A percentile compares a stretch with the other conserved stretches of the same genome.
Conservation (phyloP, 35 echinoderm and acorn worm species). For the Apostichopus japonicus region DNA sequence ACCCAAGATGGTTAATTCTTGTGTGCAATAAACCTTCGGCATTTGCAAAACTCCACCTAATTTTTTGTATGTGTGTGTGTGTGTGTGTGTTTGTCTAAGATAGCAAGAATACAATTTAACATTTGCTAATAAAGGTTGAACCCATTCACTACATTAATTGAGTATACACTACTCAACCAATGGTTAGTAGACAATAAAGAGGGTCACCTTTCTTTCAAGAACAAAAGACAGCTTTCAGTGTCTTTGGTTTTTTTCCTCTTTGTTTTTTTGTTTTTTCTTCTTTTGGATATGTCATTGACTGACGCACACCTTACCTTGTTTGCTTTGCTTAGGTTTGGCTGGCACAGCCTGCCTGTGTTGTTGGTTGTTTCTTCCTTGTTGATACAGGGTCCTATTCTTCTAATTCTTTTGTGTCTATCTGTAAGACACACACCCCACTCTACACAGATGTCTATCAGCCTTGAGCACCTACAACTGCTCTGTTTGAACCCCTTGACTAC, state of each 20-base stretch:
- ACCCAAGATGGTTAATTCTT: slow-evolving; percentile 2
- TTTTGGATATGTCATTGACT: background rate
- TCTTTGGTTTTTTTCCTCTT: too few relatives aligned
- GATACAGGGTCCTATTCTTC: background rate
- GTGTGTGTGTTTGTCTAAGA: background rate
- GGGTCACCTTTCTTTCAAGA: slow-evolving; percentile 23
- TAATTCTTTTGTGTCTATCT: slow-evolving; percentile 14
- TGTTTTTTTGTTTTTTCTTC: background rate
- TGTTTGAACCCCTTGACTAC: background rate
- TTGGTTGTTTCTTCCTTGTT: slow-evolving; percentile 22
- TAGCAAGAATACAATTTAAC: slow-evolving; percentile 10
- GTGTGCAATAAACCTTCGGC: slow-evolving; percentile 14
- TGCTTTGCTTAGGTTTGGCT: slow-evolving; percentile 12
- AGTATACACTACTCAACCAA: slow-evolving; percentile 25
- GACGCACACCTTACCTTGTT: slow-evolving; percentile 22
- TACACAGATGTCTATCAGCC: slow-evolving; percentile 27
- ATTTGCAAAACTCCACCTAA: slow-evolving; percentile 13
- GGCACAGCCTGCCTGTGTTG: background rate
- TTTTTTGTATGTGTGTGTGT: background rate
- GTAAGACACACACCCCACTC: background rate
- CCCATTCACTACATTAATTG: slow-evolving; percentile 39
- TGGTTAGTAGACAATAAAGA: background rate
- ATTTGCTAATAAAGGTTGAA: background rate
- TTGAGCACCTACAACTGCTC: background rate
- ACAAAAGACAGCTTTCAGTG: slow-evolving; percentile 23